phyloP scores from a whole-genome alignment of 2,888 invertebrate genomes.

The Bhutanitis thaidina region DNA sequence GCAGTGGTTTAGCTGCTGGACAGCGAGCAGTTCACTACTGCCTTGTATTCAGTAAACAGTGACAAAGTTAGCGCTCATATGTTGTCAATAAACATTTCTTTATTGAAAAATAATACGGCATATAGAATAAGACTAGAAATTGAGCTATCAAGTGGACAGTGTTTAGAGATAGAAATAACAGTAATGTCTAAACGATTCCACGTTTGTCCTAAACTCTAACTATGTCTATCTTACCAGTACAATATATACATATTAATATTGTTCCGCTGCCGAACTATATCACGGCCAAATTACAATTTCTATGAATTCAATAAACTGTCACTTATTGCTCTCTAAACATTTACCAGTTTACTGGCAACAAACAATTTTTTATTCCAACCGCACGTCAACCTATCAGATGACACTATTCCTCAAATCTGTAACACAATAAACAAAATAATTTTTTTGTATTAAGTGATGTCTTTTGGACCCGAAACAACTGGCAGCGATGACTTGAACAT shows the following conservation, averaged over 20 bases:
- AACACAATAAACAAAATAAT: no score
- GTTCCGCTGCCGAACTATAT: background rate
- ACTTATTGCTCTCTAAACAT: background rate
- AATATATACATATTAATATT: slow-evolving; percentile 7
- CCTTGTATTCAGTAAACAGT: no score
- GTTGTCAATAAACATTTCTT: no score
- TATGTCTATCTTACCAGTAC: slow-evolving; percentile 11
- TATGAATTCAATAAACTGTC: background rate
- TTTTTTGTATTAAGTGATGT: background rate
- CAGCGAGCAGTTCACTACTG: no score
- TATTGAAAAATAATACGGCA: background rate
- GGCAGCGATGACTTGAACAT: background rate
- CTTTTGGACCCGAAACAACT: background rate
- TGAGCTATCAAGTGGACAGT: slow-evolving; percentile 38
- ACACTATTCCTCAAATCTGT: background rate
- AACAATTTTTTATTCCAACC: background rate
- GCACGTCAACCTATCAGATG: no score
- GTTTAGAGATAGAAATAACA: background rate
- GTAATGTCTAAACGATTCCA: background rate
- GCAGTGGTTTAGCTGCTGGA: no score
- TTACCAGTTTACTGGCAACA: slow-evolving; percentile 10
- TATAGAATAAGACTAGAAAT: slow-evolving; percentile 54
- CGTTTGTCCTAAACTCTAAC: background rate
- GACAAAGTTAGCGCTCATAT: no score
- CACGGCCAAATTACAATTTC: background rate